phyloP scores from a whole-genome alignment of 2,113 vertebrate species.

The Smithornis capensis region DNA sequence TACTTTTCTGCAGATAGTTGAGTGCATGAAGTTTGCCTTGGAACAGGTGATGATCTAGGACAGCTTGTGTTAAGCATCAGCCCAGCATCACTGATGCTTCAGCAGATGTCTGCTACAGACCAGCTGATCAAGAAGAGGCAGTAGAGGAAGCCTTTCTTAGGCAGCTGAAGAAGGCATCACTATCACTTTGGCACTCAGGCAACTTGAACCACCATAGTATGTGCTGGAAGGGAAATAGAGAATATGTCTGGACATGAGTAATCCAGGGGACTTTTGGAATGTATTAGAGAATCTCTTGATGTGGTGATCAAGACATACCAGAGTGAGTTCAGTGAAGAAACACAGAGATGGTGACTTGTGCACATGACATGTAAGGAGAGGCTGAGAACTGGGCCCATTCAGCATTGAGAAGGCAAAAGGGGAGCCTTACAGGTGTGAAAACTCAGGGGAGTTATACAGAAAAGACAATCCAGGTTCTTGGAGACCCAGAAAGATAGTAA shows the following conservation, averaged over 20 bases:
- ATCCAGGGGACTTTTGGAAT: background rate
- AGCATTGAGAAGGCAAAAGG: background rate
- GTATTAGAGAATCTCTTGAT: background rate
- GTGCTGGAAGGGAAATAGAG: background rate
- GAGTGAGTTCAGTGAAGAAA: background rate
- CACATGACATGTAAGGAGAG: background rate
- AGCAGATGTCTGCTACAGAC: background rate
- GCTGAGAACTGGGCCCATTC: background rate
- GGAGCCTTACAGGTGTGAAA: background rate
- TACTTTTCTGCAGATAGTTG: background rate
- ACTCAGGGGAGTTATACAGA: background rate
- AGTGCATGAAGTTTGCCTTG: background rate
- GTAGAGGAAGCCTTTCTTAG: background rate
- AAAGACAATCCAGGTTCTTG: background rate
- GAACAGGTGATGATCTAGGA: background rate
- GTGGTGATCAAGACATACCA: background rate
- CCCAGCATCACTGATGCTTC: background rate
- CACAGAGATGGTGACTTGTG: background rate
- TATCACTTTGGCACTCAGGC: background rate
- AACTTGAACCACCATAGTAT: background rate
- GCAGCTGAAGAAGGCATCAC: background rate
- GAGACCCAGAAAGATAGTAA: background rate
- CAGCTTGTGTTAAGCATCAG: background rate
- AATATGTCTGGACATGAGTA: background rate
- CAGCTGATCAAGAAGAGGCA: background rate